Conservation (phyloP, 1,140 invertebrate genomes). For the Drosophila persimilis region DNA sequence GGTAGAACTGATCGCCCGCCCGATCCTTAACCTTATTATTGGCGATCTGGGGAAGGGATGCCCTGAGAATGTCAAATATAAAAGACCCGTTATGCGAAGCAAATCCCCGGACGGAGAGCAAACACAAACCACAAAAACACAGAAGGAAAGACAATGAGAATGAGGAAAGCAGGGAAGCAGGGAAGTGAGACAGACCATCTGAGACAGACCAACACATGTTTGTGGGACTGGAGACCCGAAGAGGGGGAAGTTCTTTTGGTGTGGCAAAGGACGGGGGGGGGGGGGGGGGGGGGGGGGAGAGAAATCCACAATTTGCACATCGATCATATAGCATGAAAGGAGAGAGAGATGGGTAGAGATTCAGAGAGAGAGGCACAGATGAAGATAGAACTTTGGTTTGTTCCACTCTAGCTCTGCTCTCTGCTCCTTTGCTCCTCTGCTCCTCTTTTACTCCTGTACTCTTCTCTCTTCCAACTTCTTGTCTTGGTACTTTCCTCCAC, state of each 20-base stretch:
- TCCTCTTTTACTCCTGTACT: background rate
- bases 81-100: constrained; percentile 52
- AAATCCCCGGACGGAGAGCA: constrained; percentile 19
- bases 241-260: background rate
- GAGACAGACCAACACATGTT: constrained; percentile 54
- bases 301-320: constrained; percentile 36
- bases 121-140: constrained; percentile 27
- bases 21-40: no score
- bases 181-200: constrained; percentile 24
- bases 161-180: constrained; percentile 24
- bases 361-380: background rate
- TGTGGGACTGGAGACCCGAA: background rate
- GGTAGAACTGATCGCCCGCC: no score
- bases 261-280: background rate
- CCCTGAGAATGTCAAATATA: constrained; percentile 41
- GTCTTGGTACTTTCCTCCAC: background rate
- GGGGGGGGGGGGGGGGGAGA: background rate
- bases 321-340: constrained; percentile 32
- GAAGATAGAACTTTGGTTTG: background rate
- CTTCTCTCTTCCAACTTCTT: background rate
- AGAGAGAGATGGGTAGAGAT: background rate
- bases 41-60: background rate
- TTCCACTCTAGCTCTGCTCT: constrained; percentile 1
- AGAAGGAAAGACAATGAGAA: constrained; percentile 1
- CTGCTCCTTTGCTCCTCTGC: background rate